A percentile compares a stretch with the other conserved stretches of the same genome.
These are phyloP conservation scores for Tipula lateralis DNA, from an alignment of 2,888 invertebrate genomes.

Conservation along the genomic window DNA sequence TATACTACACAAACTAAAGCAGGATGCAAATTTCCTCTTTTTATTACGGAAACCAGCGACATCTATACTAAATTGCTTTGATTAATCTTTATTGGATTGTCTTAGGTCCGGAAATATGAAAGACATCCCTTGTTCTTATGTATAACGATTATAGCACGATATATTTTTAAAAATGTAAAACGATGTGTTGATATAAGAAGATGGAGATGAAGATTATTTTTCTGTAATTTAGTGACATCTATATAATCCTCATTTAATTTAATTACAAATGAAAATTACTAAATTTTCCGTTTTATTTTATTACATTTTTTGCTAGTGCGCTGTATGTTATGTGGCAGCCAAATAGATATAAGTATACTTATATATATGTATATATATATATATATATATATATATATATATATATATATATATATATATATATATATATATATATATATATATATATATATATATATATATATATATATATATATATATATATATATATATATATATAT, in stretches of 20 bases:
- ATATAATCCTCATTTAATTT: slow-evolving; percentile 11
- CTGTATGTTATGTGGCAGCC: neutral
- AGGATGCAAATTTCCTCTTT: slow-evolving; percentile 7
- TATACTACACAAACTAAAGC: neutral
- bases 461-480: too few relatives aligned
- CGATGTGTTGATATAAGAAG: neutral
- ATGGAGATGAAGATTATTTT: neutral
- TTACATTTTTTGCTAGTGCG: neutral
- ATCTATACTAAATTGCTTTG: neutral
- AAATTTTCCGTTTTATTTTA: neutral
- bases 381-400: too few relatives aligned
- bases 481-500: too few relatives aligned
- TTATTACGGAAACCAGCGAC: neutral
- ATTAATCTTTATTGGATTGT: slow-evolving; percentile 5
- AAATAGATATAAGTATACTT: too few relatives aligned
- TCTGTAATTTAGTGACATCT: slow-evolving; percentile 11
- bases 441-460: too few relatives aligned
- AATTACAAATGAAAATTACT: slow-evolving; percentile 11
- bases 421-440: too few relatives aligned
- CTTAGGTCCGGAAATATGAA: neutral
- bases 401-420: too few relatives aligned
- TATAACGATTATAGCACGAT: neutral
- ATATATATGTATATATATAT: too few relatives aligned
- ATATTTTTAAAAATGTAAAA: neutral
- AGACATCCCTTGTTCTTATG: neutral